These are phyloP conservation scores for Pseudochaenichthys georgianus DNA, from an alignment of 2,797 vertebrate genomes.

Conservation along the genomic window DNA sequence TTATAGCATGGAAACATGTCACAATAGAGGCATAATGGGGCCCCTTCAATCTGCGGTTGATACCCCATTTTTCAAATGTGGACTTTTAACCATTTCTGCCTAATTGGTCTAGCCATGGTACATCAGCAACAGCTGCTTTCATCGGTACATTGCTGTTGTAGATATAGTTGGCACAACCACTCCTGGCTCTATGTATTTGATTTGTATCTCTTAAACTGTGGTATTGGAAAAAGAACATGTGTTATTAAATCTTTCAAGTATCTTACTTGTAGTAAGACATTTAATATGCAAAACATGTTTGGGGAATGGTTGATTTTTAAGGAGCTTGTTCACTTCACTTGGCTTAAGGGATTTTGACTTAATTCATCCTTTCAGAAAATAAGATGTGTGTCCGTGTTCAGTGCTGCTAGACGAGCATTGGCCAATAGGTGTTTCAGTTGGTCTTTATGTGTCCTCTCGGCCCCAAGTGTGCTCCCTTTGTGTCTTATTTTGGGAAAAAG, in stretches of 20 bases:
- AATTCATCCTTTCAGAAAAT: slow-evolving; percentile 26
- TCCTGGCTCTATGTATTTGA: not conserved
- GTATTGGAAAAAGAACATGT: not conserved
- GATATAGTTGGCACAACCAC: slow-evolving; percentile 24
- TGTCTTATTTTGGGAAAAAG: slow-evolving; percentile 39
- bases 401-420: not conserved
- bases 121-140: slow-evolving; percentile 31
- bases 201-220: slow-evolving; percentile 3
- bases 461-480: slow-evolving; percentile 44
- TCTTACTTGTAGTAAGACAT: slow-evolving; percentile 10
- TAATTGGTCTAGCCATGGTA: not conserved
- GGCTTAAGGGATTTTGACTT: not conserved
- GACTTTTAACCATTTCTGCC: not conserved
- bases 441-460: slow-evolving; percentile 14
- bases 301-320: not conserved
- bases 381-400: not conserved
- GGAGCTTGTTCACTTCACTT: not conserved
- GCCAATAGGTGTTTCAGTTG: not conserved
- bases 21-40: too few relatives aligned
- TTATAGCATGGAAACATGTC: too few relatives aligned
- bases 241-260: not conserved
- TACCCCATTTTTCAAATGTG: not conserved
- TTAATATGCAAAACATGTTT: slow-evolving; percentile 2
- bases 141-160: slow-evolving; percentile 31
- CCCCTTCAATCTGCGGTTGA: too few relatives aligned